Percentiles rank a stretch among this genome's conserved stretches.
Conservation (phyloP, 35 echinoderm and acorn worm genomes). For the Stichopus chloronotus region DNA sequence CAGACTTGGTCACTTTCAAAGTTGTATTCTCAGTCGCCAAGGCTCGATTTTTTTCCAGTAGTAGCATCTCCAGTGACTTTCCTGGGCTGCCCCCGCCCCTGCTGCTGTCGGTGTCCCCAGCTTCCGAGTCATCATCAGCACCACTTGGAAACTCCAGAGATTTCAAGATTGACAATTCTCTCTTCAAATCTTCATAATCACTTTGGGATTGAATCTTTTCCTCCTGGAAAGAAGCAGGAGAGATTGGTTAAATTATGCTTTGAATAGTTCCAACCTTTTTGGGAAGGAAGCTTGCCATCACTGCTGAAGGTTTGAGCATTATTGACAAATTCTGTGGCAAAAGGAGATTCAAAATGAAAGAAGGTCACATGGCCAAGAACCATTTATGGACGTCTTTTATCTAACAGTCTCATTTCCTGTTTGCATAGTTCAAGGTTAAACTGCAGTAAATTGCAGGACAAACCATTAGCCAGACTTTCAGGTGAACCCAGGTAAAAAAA, state of each 20-base stretch:
- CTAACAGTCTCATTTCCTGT: no score
- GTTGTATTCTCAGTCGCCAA: constrained; percentile 95
- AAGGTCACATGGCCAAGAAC: no score
- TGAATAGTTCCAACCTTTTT: no score
- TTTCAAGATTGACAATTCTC: constrained; percentile 87
- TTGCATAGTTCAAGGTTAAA: no score
- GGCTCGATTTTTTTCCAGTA: constrained; percentile 89
- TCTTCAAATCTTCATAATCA: constrained; percentile 94
- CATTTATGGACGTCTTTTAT: no score
- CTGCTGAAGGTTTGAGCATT: no score
- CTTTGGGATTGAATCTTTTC: constrained; percentile 76
- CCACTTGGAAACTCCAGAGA: constrained; percentile 78
- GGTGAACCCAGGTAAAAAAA: no score
- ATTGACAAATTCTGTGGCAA: no score
- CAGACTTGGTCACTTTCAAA: constrained; percentile 88
- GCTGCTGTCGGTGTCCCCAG: constrained; percentile 30
- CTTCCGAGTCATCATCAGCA: constrained; percentile 62
- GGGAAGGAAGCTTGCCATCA: no score
- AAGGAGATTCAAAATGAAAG: no score
- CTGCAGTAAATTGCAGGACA: no score
- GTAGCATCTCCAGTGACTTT: constrained; percentile 91
- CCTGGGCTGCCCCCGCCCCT: constrained; percentile 45
- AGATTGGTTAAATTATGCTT: neutral
- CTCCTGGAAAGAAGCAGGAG: constrained; percentile 65
- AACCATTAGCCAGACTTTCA: no score